These are phyloP conservation scores for Portevinia maculata DNA, from an alignment of 2,888 invertebrate species.

Conservation along the genomic window DNA sequence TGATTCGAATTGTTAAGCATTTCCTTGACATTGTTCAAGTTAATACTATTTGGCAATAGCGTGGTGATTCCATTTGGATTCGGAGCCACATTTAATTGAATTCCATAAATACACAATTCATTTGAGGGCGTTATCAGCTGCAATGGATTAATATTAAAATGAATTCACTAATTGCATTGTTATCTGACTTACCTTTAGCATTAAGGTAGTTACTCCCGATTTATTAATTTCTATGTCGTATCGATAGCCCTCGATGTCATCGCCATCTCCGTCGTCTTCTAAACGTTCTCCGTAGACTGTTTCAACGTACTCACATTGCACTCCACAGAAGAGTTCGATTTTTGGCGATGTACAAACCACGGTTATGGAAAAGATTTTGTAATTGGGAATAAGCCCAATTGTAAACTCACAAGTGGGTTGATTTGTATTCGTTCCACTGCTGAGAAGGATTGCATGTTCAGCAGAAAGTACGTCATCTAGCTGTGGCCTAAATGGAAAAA, in stretches of 20 bases:
- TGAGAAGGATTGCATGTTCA: conserved; percentile 78
- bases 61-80: conserved; percentile 80
- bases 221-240: conserved; percentile 80
- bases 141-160: background rate
- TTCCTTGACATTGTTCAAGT: conserved; percentile 79
- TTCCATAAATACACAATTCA: conserved; percentile 80
- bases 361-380: conserved; percentile 79
- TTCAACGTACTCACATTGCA: conserved; percentile 79
- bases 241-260: conserved; percentile 77
- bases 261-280: conserved; percentile 75
- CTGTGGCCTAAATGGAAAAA: conserved; percentile 76
- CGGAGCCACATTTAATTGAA: conserved; percentile 78
- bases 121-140: conserved; percentile 77
- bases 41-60: conserved; percentile 76
- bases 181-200: conserved; percentile 76
- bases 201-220: conserved; percentile 78
- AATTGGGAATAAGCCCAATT: conserved; percentile 76
- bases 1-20: conserved; percentile 76
- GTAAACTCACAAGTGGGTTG: conserved; percentile 78
- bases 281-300: conserved; percentile 78
- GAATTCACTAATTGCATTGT: conserved; percentile 16
- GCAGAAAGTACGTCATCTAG: conserved; percentile 78
- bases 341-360: conserved; percentile 79
- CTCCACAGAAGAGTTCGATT: conserved; percentile 79
- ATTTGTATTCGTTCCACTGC: conserved; percentile 45